A percentile compares a stretch with the other conserved stretches of the same genome.
Evolutionary conservation across 2,888 invertebrate species (phyloP).

Genomic region (Apamea monoglypha): DNA sequence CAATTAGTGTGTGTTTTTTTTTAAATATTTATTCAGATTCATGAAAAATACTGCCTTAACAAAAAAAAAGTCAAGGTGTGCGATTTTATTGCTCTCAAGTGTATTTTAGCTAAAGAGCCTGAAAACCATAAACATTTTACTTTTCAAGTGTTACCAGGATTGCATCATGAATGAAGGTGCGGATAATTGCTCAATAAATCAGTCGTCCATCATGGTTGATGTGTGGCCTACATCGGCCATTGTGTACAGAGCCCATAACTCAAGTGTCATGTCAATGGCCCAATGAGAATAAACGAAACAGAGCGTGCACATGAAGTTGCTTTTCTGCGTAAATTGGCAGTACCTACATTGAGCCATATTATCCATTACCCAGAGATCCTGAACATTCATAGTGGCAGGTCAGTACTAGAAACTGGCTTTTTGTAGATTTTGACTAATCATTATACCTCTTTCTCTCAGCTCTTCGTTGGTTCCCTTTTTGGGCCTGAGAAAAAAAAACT

Average conservation of each 20-base stretch:
- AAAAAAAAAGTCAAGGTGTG: too few species aligned
- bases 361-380: neutral
- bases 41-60: too few species aligned
- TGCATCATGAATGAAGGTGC: slow-evolving; percentile 30
- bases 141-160: slow-evolving; percentile 8
- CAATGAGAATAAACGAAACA: slow-evolving; percentile 25
- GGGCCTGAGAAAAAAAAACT: too few species aligned
- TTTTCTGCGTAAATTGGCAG: slow-evolving; percentile 35
- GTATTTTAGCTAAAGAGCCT: neutral
- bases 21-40: too few species aligned
- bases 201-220: slow-evolving; percentile 35
- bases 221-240: slow-evolving; percentile 41
- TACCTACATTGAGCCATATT: neutral
- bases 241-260: slow-evolving; percentile 41
- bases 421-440: neutral
- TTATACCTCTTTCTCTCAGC: neutral
- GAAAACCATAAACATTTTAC: neutral
- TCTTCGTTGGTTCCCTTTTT: too few species aligned
- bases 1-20: too few species aligned
- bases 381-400: too few species aligned
- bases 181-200: slow-evolving; percentile 53
- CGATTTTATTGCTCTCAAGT: too few species aligned
- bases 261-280: slow-evolving; percentile 40
- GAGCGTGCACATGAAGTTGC: slow-evolving; percentile 18
- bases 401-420: too few species aligned